phyloP scores from a whole-genome alignment of 2,888 invertebrate species.

The Anarsia innoxiella region DNA sequence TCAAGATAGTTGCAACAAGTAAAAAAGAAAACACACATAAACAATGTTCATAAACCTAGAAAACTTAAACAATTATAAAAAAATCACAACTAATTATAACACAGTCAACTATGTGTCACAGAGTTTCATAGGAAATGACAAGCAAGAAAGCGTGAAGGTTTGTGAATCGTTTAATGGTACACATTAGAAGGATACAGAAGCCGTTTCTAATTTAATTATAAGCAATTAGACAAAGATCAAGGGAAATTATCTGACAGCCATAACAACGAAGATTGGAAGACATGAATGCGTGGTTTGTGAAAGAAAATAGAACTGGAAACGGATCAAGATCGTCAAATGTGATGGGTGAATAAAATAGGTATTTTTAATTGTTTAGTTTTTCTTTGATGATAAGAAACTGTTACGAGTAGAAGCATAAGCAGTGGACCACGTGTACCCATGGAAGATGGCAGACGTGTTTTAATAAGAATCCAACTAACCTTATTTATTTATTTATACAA shows the following conservation, averaged over 20 bases:
- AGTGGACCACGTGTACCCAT: too few species aligned
- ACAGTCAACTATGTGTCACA: constrained; percentile 18
- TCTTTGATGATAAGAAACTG: too few species aligned
- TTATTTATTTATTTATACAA: too few species aligned
- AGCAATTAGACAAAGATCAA: constrained; percentile 15
- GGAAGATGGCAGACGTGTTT: too few species aligned
- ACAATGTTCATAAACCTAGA: too few species aligned
- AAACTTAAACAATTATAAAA: constrained; percentile 8
- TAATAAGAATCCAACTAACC: too few species aligned
- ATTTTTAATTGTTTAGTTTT: too few species aligned
- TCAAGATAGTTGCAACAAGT: too few species aligned
- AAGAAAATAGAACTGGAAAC: neutral
- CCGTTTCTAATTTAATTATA: constrained; percentile 19
- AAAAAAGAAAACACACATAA: too few species aligned
- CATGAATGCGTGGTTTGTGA: neutral
- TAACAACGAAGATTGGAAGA: neutral
- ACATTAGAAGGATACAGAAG: constrained; percentile 21
- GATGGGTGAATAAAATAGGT: too few species aligned
- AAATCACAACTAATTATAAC: constrained; percentile 5
- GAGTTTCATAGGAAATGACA: constrained; percentile 21
- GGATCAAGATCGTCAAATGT: too few species aligned
- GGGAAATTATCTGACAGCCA: constrained; percentile 3
- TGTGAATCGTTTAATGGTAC: constrained; percentile 16
- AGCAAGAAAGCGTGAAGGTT: constrained; percentile 26
- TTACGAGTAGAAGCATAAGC: too few species aligned